Conservation (phyloP, 2,888 invertebrate genomes). For the Prosapia bicincta region DNA sequence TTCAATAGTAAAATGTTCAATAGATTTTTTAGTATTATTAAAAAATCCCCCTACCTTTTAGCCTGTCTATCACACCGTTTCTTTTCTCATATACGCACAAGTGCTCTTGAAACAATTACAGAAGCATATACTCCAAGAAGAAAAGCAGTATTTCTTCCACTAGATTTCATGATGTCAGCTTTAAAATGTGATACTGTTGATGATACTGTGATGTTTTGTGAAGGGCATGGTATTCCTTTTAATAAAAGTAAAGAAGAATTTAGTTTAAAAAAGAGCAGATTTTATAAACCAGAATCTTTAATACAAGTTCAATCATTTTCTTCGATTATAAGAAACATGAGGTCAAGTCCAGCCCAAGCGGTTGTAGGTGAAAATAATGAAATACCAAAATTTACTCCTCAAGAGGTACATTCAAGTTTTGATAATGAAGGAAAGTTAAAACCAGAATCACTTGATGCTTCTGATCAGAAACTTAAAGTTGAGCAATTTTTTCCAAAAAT, state of each 20-base stretch:
- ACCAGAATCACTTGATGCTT: slow-evolving; percentile 45
- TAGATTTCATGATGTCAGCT: slow-evolving; percentile 61
- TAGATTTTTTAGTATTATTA: slow-evolving; percentile 81
- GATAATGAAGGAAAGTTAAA: slow-evolving; percentile 63
- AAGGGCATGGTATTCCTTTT: slow-evolving; percentile 50
- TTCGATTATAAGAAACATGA: slow-evolving; percentile 34
- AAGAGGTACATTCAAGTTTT: slow-evolving; percentile 71
- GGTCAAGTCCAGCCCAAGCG: slow-evolving; percentile 34
- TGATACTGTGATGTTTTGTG: slow-evolving; percentile 55
- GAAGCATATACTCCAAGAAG: slow-evolving; percentile 68
- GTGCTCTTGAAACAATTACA: slow-evolving; percentile 72
- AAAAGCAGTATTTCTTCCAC: slow-evolving; percentile 61
- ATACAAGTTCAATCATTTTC: slow-evolving; percentile 30
- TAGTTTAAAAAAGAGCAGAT: slow-evolving; percentile 73
- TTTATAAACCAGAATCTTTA: slow-evolving; percentile 54
- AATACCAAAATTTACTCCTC: slow-evolving; percentile 45
- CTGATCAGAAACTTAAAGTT: slow-evolving; percentile 44
- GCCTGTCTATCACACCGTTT: slow-evolving; percentile 89
- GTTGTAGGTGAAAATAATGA: slow-evolving; percentile 34
- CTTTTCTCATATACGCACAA: slow-evolving; percentile 78
- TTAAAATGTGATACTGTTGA: slow-evolving; percentile 60
- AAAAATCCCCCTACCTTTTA: slow-evolving; percentile 74
- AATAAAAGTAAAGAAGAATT: slow-evolving; percentile 58
- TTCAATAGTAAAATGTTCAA: slow-evolving; percentile 89
- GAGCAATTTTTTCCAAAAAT: neutral